Conservation (phyloP, 2,888 invertebrate species). For the Mantis religiosa region DNA sequence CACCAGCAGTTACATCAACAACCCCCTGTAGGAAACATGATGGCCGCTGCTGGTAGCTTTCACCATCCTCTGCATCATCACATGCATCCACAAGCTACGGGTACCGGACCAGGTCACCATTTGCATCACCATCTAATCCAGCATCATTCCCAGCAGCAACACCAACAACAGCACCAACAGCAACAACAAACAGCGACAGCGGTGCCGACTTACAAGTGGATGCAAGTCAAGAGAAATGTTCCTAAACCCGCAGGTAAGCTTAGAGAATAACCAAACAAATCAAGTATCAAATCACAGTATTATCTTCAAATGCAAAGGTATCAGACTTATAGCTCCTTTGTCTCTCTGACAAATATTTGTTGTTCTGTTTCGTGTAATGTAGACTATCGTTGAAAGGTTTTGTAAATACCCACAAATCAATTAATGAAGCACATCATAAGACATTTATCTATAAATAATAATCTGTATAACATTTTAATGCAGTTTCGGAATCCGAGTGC, state of each 20-base stretch:
- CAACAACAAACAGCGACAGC: constrained; percentile 48
- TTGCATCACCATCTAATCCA: constrained; percentile 41
- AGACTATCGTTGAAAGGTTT: too few relatives aligned
- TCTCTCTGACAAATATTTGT: too few relatives aligned
- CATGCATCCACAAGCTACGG: constrained; percentile 31
- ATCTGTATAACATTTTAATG: too few relatives aligned
- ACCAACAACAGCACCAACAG: constrained; percentile 32
- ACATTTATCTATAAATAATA: too few relatives aligned
- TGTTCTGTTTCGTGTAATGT: background rate
- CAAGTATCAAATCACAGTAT: background rate
- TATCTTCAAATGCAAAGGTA: too few relatives aligned
- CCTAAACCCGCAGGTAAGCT: constrained; percentile 85
- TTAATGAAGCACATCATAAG: too few relatives aligned
- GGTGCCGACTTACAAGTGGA: constrained; percentile 96
- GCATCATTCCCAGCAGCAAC: constrained; percentile 34
- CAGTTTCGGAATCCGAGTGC: too few relatives aligned
- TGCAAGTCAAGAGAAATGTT: constrained; percentile 96
- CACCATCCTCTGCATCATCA: constrained; percentile 40
- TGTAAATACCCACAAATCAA: too few relatives aligned
- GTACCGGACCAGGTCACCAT: constrained; percentile 38
- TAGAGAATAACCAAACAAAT: background rate
- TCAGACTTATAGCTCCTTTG: too few relatives aligned
- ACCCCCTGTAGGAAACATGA: background rate
- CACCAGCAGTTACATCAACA: background rate
- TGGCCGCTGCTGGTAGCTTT: background rate